Evolutionary conservation across 1,140 invertebrate genomes (phyloP).

Genomic region (Drosophila leontia): DNA sequence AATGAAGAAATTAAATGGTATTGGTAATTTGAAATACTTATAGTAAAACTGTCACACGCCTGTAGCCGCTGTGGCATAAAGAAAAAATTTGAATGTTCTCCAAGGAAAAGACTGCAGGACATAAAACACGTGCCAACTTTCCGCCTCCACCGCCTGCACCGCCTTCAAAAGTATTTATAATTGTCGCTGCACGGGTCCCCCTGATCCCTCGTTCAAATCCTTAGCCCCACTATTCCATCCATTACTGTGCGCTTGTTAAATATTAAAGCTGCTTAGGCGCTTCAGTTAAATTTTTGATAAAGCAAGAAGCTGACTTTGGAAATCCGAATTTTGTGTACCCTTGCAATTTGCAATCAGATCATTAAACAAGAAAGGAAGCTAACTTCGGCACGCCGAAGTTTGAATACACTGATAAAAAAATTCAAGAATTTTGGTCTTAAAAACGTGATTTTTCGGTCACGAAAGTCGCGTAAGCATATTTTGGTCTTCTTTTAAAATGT

Average conservation of each 20-base stretch:
- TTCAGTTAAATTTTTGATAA: slow-evolving; percentile 69
- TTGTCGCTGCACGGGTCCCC: slow-evolving; percentile 34
- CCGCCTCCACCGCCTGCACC: background rate
- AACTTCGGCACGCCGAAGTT: too few relatives aligned
- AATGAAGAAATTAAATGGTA: background rate
- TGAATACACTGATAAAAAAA: too few relatives aligned
- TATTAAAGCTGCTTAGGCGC: slow-evolving; percentile 56
- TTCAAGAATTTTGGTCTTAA: too few relatives aligned
- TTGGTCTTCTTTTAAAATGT: too few relatives aligned
- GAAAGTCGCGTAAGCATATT: too few relatives aligned
- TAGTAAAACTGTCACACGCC: background rate
- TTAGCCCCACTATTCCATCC: slow-evolving; percentile 11
- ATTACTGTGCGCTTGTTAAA: slow-evolving; percentile 30
- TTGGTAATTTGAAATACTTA: background rate
- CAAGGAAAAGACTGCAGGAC: slow-evolving; percentile 8
- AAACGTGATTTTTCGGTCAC: too few relatives aligned
- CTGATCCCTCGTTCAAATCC: too few relatives aligned
- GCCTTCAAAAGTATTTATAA: slow-evolving; percentile 32
- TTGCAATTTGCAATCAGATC: background rate
- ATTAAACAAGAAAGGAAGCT: too few relatives aligned
- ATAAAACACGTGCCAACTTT: slow-evolving; percentile 4
- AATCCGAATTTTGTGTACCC: background rate
- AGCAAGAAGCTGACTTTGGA: background rate
- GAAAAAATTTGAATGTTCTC: slow-evolving; percentile 7
- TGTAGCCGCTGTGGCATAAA: slow-evolving; percentile 25